phyloP scores from a whole-genome alignment of 2,797 vertebrate genomes.

The Masticophis lateralis region DNA sequence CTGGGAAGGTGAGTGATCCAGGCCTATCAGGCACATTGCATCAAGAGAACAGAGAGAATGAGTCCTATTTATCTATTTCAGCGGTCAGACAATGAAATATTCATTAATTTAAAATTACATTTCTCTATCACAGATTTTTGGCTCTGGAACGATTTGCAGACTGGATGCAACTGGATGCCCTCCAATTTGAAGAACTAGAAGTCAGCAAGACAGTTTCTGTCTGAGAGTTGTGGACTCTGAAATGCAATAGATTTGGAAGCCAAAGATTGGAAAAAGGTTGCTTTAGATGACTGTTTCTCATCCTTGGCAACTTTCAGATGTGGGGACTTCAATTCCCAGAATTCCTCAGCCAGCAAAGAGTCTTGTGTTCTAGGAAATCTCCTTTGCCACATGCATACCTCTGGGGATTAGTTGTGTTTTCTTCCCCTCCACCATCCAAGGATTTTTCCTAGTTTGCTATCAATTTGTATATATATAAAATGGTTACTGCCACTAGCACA shows the following conservation, averaged over 20 bases:
- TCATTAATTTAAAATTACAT: conserved; percentile 1
- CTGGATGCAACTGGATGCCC: neutral
- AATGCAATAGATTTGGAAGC: neutral
- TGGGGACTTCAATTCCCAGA: neutral
- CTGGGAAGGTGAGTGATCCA: conserved; percentile 50
- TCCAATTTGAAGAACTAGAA: neutral
- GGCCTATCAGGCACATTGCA: conserved; percentile 28
- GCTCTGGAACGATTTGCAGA: neutral
- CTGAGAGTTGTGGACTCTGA: neutral
- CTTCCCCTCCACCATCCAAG: neutral
- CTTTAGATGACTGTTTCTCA: neutral
- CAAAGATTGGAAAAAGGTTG: neutral
- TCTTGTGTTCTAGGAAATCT: neutral
- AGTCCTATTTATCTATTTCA: neutral
- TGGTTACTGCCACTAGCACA: neutral
- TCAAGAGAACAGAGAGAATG: conserved; percentile 42
- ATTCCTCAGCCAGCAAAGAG: neutral
- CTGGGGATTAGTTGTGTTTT: neutral
- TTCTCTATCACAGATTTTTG: neutral
- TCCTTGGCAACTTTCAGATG: neutral
- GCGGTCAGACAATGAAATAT: conserved; percentile 21
- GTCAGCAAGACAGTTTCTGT: neutral
- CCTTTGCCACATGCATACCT: neutral
- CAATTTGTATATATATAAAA: neutral
- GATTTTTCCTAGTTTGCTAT: neutral